Conservation (phyloP, 2,888 invertebrate species). For the Orthosia gothica region DNA sequence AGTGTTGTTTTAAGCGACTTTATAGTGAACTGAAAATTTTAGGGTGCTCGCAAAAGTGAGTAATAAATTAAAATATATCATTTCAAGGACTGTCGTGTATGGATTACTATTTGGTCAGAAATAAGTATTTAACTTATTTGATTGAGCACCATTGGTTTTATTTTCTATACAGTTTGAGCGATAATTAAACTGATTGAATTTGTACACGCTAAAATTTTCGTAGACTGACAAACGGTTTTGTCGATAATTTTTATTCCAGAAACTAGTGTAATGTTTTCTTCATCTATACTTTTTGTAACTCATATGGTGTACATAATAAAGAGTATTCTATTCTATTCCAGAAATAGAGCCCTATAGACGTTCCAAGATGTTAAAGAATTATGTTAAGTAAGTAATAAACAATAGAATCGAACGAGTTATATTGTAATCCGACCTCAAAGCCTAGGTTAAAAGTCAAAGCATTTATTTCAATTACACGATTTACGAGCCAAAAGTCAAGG, state of each 20-base stretch:
- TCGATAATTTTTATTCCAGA: no score
- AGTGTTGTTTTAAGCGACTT: conserved; percentile 22
- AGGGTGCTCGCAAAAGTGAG: neutral
- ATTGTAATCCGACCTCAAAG: conserved; percentile 16
- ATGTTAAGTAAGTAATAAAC: neutral
- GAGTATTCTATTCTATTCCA: no score
- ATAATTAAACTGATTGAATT: neutral
- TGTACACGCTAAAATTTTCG: neutral
- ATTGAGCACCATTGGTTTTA: conserved; percentile 38
- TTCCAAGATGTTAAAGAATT: neutral
- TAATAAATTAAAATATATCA: neutral
- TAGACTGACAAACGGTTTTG: neutral
- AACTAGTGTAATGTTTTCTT: no score
- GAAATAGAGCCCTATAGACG: no score
- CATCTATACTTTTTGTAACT: no score
- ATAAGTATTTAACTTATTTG: neutral
- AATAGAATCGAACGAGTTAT: neutral
- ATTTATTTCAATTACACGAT: conserved; percentile 27
- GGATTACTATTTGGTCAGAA: neutral
- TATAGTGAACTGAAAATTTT: neutral
- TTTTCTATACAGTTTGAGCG: conserved; percentile 18
- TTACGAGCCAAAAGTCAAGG: neutral
- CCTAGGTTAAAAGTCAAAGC: conserved; percentile 21
- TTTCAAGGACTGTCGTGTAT: neutral
- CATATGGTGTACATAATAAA: no score